Percentiles rank a stretch among this genome's conserved stretches.
phyloP scores from a whole-genome alignment of 2,888 invertebrate species.

The Melinaea menophilus region DNA sequence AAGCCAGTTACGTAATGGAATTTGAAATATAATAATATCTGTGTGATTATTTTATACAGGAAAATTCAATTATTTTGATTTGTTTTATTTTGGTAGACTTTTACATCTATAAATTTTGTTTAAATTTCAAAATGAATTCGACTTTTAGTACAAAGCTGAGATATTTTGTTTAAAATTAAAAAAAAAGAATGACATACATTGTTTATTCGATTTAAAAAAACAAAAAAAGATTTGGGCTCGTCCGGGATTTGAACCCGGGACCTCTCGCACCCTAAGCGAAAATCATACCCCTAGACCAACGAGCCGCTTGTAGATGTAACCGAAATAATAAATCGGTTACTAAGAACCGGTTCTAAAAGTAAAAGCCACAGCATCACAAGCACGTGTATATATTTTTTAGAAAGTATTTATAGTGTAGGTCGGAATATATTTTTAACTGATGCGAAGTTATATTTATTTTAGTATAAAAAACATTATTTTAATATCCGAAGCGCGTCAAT shows the following conservation, averaged over 20 bases:
- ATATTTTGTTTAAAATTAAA: neutral
- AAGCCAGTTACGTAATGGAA: slow-evolving; percentile 5
- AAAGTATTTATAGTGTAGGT: too few species aligned
- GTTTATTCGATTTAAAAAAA: neutral
- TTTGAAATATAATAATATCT: neutral
- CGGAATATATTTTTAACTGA: too few species aligned
- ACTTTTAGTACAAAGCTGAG: too few species aligned
- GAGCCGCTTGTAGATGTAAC: slow-evolving; percentile 40
- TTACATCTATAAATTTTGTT: too few species aligned
- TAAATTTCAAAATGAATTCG: too few species aligned
- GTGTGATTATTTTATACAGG: too few species aligned
- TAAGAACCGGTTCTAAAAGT: neutral
- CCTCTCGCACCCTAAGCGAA: slow-evolving; percentile 78
- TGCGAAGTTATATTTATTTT: too few species aligned
- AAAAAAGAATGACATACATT: neutral
- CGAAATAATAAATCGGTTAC: neutral
- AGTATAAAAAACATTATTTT: too few species aligned
- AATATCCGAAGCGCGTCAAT: neutral
- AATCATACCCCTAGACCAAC: slow-evolving; percentile 77
- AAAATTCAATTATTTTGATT: too few species aligned
- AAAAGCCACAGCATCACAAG: neutral
- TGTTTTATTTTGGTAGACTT: too few species aligned
- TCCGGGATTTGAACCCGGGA: slow-evolving; percentile 78
- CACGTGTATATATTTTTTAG: neutral
- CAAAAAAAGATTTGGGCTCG: slow-evolving; percentile 57